Evolutionary conservation across 2,888 invertebrate genomes (phyloP).

Genomic region (Hylaea fasciaria): DNA sequence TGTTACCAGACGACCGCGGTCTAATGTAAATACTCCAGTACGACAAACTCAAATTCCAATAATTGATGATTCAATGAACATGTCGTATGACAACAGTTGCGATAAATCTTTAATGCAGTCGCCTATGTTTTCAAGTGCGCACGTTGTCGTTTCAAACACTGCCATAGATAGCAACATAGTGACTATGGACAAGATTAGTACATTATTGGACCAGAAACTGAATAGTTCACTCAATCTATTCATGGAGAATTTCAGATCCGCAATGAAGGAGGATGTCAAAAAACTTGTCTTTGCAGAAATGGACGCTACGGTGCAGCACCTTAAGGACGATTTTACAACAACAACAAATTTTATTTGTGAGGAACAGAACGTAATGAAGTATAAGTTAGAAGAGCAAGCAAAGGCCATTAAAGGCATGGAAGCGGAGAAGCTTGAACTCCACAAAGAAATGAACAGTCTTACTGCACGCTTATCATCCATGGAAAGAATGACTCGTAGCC

Average conservation of each 20-base stretch:
- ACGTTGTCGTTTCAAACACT: too few species aligned
- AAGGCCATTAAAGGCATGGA: neutral
- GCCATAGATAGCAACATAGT: slow-evolving; percentile 1
- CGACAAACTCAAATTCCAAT: neutral
- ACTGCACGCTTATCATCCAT: slow-evolving; percentile 4
- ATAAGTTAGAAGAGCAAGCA: neutral
- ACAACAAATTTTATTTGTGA: slow-evolving; percentile 12
- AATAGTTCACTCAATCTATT: neutral
- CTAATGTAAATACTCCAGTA: neutral
- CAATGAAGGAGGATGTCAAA: slow-evolving; percentile 4
- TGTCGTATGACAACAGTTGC: neutral
- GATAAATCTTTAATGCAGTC: neutral
- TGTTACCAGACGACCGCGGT: neutral
- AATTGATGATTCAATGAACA: neutral
- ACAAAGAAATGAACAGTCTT: neutral
- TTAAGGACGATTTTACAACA: slow-evolving; percentile 10
- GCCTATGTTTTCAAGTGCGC: neutral
- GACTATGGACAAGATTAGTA: slow-evolving; percentile 14
- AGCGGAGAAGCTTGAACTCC: neutral
- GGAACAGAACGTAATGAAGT: slow-evolving; percentile 3
- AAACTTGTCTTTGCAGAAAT: slow-evolving; percentile 1
- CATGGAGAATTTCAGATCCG: slow-evolving; percentile 1
- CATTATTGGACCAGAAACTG: slow-evolving; percentile 6
- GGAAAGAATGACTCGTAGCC: slow-evolving; percentile 17
- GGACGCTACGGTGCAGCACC: neutral